A percentile compares a stretch with the other conserved stretches of the same genome.
These are phyloP conservation scores for Penaeus monodon DNA, from an alignment of 2,888 invertebrate species.

Conservation along the genomic window DNA sequence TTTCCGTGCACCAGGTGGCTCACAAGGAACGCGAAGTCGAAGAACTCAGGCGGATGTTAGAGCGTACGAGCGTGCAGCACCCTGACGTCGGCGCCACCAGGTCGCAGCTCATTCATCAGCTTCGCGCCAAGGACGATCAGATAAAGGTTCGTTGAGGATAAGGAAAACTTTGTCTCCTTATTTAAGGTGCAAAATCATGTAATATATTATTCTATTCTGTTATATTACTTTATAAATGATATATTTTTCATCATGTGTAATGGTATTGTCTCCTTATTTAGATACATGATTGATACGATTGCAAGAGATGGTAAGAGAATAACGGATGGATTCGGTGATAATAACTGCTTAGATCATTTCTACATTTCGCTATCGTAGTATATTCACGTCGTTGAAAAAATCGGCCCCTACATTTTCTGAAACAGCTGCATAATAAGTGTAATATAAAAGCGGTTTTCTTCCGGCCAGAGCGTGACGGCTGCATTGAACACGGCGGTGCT, in stretches of 20 bases:
- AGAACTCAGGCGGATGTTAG: conserved; percentile 44
- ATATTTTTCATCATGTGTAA: no score
- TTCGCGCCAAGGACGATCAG: conserved; percentile 56
- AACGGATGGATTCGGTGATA: no score
- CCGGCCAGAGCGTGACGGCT: conserved; percentile 48
- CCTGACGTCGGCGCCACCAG: conserved; percentile 22
- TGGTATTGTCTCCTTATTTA: not conserved
- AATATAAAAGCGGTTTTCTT: not conserved
- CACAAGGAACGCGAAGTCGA: conserved; percentile 56
- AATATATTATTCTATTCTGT: no score
- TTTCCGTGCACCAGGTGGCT: conserved; percentile 20
- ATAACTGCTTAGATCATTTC: no score
- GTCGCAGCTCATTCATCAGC: conserved; percentile 43
- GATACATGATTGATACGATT: no score
- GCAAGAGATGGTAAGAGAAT: no score
- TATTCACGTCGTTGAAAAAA: no score
- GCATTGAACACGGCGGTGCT: conserved; percentile 45
- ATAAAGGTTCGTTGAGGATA: conserved; percentile 35
- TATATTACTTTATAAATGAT: no score
- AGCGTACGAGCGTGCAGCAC: conserved; percentile 36
- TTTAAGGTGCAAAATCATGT: not conserved
- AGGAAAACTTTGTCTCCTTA: not conserved
- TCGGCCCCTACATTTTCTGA: no score
- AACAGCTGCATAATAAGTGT: no score
- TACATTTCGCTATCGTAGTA: no score